Evolutionary conservation across 2,888 invertebrate genomes (phyloP), one percentile per base, ranked within the genome.

Genomic region (Sminthurinus aureus): DNA sequence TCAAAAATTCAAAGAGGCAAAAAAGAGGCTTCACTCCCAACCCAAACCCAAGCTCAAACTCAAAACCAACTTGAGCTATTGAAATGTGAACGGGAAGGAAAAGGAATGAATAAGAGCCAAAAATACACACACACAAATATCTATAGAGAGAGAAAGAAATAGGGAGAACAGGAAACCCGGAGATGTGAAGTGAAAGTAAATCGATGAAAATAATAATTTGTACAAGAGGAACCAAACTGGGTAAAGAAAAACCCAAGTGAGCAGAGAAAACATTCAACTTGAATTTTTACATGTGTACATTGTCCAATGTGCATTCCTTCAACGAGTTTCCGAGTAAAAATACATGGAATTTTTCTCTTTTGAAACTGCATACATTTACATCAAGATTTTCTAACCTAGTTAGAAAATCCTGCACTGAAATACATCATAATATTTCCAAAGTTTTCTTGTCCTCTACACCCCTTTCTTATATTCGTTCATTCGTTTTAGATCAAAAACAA

Each of bases 201-300:
- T 71, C 71, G 71, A 71, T 71, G 71, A 71, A 26, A 71, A 71
- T 71, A 71, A 71, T 71, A 71, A 71, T 71, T 71, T 71, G 71
- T 71, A 71, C 71, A 71, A 67, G 67, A 67, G 64, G 67, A 67
- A 0, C n/a, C 22, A 22, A 71, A 71, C 26, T 71, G 8, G 24
- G 71, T 71, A 26, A 71, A 66, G 66, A 20, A 9, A 20, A 71
- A 71, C 22, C 24, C 71, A 71, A 71, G 71, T 71, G 71, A 71
- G 71, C 20, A 69, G 22, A 69, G 67, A 24, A 24, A 71, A 71
- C n/a, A 67, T 8, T 26, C 20, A 24, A 24, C 71, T 71, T 69
- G 9, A 69, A 69, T 24, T 71, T 71, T 71, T 24, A 24, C 71
- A 38, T 38, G 38, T 71, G 13, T 71, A 20, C 26, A 13, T 20